Percentiles rank a stretch among this genome's conserved stretches.
These are phyloP conservation scores for Procambarus clarkii DNA, from an alignment of 1,140 invertebrate genomes.

Conservation along the genomic window DNA sequence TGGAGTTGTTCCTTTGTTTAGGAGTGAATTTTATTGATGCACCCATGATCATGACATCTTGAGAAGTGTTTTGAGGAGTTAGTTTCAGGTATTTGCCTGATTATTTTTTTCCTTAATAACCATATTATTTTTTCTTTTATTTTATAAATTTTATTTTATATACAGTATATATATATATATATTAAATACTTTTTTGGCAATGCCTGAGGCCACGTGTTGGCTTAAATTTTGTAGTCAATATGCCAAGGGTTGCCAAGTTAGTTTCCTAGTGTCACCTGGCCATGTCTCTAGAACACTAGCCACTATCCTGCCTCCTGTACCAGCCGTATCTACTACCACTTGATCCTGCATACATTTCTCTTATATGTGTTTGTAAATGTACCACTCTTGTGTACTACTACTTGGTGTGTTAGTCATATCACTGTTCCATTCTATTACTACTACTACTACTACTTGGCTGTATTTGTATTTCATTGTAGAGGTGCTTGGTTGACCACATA, in stretches of 20 bases:
- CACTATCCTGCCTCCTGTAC: slow-evolving; percentile 68
- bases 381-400: slow-evolving; percentile 69
- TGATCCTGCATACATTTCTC: slow-evolving; percentile 70
- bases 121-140: slow-evolving; percentile 33
- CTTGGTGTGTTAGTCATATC: slow-evolving; percentile 70
- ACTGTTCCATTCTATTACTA: slow-evolving; percentile 70
- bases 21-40: slow-evolving; percentile 36
- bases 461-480: slow-evolving; percentile 71
- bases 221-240: slow-evolving; percentile 52
- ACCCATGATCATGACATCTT: slow-evolving; percentile 42
- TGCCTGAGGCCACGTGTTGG: slow-evolving; percentile 27
- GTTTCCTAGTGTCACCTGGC: slow-evolving; percentile 68
- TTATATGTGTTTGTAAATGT: slow-evolving; percentile 70
- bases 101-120: slow-evolving; percentile 20
- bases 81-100: slow-evolving; percentile 37
- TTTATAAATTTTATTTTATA: slow-evolving; percentile 17
- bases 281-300: slow-evolving; percentile 69
- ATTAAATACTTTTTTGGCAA: slow-evolving; percentile 26
- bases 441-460: slow-evolving; percentile 68
- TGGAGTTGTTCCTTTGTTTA: slow-evolving; percentile 45
- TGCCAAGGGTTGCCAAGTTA: slow-evolving; percentile 55
- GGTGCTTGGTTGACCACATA: slow-evolving; percentile 70
- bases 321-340: slow-evolving; percentile 68
- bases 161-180: not conserved
- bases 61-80: slow-evolving; percentile 48